A percentile compares a stretch with the other conserved stretches of the same genome.
Evolutionary conservation across 2,888 invertebrate species (phyloP).

Genomic region (Temnothorax ravouxi): DNA sequence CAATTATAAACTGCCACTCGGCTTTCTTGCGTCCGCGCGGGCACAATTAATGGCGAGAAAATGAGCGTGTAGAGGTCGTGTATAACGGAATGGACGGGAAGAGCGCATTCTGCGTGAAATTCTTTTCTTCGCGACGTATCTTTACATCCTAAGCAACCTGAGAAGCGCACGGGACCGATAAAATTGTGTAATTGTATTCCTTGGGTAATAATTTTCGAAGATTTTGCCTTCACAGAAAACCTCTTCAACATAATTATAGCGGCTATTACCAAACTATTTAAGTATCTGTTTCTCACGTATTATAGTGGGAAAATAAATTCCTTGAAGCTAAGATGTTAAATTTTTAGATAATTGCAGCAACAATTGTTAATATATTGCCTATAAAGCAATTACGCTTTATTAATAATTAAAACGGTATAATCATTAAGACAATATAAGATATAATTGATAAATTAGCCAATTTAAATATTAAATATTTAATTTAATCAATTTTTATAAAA

Average conservation of each 20-base stretch:
- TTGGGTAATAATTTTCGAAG: conserved; percentile 2
- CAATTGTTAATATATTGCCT: background rate
- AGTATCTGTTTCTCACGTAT: background rate
- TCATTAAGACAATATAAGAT: background rate
- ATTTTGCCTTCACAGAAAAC: background rate
- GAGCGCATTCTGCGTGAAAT: conserved; percentile 44
- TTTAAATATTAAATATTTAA: background rate
- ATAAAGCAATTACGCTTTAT: no score
- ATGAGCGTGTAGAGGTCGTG: conserved; percentile 36
- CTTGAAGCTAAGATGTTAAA: background rate
- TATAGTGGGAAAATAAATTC: background rate
- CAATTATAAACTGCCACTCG: background rate
- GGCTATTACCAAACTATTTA: background rate
- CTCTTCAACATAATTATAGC: conserved; percentile 23
- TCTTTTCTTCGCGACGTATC: conserved; percentile 14
- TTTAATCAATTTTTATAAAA: background rate
- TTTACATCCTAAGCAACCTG: conserved; percentile 24
- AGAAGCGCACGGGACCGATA: background rate
- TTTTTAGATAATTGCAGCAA: background rate
- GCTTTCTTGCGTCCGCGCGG: conserved; percentile 12
- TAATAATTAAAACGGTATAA: no score
- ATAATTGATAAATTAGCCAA: background rate
- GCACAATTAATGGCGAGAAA: conserved; percentile 49
- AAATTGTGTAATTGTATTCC: conserved; percentile 32
- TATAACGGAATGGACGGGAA: conserved; percentile 30